phyloP scores from a whole-genome alignment of 2,797 vertebrate genomes.

The Trematomus bernacchii region DNA sequence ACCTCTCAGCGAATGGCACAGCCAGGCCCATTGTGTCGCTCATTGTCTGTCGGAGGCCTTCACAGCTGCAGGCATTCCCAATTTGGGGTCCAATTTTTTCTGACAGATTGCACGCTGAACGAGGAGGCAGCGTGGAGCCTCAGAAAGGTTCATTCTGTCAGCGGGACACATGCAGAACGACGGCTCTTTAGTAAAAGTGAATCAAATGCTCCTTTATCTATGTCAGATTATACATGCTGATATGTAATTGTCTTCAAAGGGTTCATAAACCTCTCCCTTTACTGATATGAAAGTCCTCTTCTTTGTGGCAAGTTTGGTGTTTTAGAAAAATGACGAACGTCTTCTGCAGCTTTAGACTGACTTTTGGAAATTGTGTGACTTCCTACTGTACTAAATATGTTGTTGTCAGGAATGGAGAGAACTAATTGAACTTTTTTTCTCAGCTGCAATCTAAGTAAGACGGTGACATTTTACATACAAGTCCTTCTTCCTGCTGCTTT shows the following conservation, averaged over 20 bases:
- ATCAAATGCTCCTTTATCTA: constrained; percentile 27
- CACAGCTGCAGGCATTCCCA: constrained; percentile 60
- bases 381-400: not conserved
- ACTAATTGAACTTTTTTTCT: not conserved
- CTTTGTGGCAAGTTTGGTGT: not conserved
- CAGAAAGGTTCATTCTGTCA: constrained; percentile 46
- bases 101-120: constrained; percentile 49
- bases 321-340: too few species aligned
- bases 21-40: constrained; percentile 60
- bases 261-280: not conserved
- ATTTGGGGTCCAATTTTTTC: constrained; percentile 42
- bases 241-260: constrained; percentile 8
- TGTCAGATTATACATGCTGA: constrained; percentile 7
- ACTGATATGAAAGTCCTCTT: not conserved
- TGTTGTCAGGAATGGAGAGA: not conserved
- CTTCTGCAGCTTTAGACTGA: too few species aligned
- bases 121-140: constrained; percentile 31
- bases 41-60: constrained; percentile 58
- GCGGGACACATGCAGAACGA: constrained; percentile 18
- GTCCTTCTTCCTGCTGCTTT: not conserved
- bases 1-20: constrained; percentile 62
- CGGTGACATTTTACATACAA: not conserved
- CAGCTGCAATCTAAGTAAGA: not conserved
- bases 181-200: constrained; percentile 15
- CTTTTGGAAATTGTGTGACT: too few species aligned